phyloP scores from a whole-genome alignment of 2,113 vertebrate species.

The Laticauda colubrina region DNA sequence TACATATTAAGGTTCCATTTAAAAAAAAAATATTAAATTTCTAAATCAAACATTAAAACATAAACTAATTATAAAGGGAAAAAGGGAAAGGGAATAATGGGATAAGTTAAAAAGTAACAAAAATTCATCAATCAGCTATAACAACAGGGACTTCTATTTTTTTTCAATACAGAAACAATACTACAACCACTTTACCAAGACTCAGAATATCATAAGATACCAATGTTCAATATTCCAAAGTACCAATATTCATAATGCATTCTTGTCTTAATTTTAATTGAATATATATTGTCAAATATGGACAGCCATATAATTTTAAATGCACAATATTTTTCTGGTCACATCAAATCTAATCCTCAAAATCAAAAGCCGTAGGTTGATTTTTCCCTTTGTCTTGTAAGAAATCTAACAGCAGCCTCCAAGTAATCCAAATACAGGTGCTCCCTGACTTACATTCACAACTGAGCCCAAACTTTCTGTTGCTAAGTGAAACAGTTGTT shows the following conservation, averaged over 20 bases:
- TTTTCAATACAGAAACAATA: background rate
- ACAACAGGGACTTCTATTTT: background rate
- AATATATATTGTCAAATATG: background rate
- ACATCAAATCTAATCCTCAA: background rate
- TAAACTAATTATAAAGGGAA: background rate
- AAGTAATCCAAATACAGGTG: background rate
- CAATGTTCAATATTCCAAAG: background rate
- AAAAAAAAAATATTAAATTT: background rate
- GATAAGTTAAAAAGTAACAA: background rate
- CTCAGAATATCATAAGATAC: background rate
- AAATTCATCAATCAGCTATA: background rate
- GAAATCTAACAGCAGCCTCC: background rate
- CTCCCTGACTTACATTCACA: background rate
- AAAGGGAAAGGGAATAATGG: background rate
- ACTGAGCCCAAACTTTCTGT: background rate
- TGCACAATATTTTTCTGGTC: background rate
- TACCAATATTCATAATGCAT: background rate
- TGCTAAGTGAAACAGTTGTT: background rate
- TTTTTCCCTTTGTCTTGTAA: background rate
- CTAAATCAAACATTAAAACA: background rate
- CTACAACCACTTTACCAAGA: background rate
- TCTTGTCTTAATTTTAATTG: background rate
- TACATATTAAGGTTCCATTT: background rate
- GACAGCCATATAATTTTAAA: background rate
- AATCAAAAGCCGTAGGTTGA: background rate